Evolutionary conservation across 2,797 vertebrate genomes (phyloP).

Genomic region (Sebastes reedi): DNA sequence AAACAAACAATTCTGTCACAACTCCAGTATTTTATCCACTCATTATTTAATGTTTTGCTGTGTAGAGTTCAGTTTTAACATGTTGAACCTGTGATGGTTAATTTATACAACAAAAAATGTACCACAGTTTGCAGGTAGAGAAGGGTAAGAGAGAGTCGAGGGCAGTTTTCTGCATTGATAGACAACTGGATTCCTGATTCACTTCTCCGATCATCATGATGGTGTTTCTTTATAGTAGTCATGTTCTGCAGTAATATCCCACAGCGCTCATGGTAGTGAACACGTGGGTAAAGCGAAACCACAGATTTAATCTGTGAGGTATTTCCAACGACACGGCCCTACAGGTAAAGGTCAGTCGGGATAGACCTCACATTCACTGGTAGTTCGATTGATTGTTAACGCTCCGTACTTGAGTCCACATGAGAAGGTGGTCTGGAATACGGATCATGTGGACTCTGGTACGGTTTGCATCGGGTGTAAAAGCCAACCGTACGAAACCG

Average conservation of each 20-base stretch:
- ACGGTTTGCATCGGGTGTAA: too few relatives aligned
- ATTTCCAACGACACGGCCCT: constrained; percentile 67
- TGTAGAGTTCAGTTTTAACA: not conserved
- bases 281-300: constrained; percentile 71
- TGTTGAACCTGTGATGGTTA: not conserved
- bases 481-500: too few relatives aligned
- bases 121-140: not conserved
- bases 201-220: not conserved
- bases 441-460: too few relatives aligned
- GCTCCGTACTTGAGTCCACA: too few relatives aligned
- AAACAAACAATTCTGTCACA: not conserved
- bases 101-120: not conserved
- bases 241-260: constrained; percentile 62
- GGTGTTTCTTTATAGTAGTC: too few relatives aligned
- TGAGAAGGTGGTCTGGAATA: too few relatives aligned
- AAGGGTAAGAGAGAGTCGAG: not conserved
- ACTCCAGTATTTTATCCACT: not conserved
- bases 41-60: not conserved
- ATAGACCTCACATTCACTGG: constrained; percentile 48
- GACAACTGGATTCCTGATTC: not conserved
- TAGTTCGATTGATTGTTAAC: too few relatives aligned
- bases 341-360: constrained; percentile 53
- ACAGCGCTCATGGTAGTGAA: constrained; percentile 36
- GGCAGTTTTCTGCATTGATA: not conserved
- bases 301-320: constrained; percentile 66